Base-by-base conservation (phyloP, 2,113 vertebrate genomes). In the Callocephalon fimbriatum region DNA sequence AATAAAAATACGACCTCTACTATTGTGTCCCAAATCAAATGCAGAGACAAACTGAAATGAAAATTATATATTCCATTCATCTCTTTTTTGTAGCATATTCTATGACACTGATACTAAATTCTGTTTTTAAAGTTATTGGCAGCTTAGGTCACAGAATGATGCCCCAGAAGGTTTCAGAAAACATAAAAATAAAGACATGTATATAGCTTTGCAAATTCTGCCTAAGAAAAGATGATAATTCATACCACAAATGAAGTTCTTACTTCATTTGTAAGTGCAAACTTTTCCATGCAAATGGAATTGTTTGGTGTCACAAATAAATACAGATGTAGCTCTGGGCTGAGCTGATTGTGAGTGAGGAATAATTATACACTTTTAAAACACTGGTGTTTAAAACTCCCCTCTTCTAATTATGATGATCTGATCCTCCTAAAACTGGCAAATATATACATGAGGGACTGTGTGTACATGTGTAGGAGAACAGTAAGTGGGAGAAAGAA, bases 401-500 rank as follows among this genome's bases (percentile, higher is more conserved):
- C 47, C 51, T 40, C 59, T 59, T 84, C 54, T 86, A 86, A 62
- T 40, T 77, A 32, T 27, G 54, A n/a, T 88, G 38, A 59, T 74
- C 38, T 74, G 79, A 58, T 92, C 76, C 67, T 96, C 68, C 59
- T 61, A 38, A 65, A 86, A n/a, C 68, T 91, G 86, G 56, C 78
- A 89, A 56, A 84, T 74, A 80, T 42, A 74, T 81, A 74, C 59
- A 45, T 45, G 25, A 67, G 63, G 82, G 83, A 88, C 93, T 77
- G 83, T 67, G 79, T 72, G 91, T 91, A 47, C 15, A 0, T 67
- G 93, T 3, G 82, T 84, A 81, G 93, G 76, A 96, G 91, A 94
- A 47, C 54, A 67, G 67, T 18, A 86, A 91, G 91, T 81, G 68
- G 79, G 94, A 87, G 86, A 91, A 77, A 94, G 88, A 88, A 90